A percentile compares a stretch with the other conserved stretches of the same genome.
phyloP scores from a whole-genome alignment of 2,113 vertebrate species.

The Grus americana region DNA sequence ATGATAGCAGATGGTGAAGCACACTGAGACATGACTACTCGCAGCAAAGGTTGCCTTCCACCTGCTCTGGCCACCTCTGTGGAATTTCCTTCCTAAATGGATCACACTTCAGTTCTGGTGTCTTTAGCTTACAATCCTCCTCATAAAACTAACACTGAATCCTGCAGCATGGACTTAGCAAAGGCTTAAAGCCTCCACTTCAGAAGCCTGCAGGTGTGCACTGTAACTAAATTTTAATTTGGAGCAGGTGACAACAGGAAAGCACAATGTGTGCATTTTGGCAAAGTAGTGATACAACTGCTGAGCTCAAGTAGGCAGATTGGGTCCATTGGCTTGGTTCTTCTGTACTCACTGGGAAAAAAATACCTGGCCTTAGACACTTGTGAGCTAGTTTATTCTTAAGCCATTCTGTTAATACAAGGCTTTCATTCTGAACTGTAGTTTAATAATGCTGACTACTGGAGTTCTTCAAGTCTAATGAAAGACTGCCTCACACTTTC shows the following conservation, averaged over 20 bases:
- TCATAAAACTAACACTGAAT: background rate
- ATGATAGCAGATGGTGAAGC: background rate
- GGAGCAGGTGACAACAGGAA: background rate
- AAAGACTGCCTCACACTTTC: background rate
- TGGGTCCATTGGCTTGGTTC: background rate
- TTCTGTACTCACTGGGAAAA: background rate
- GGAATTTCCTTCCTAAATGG: background rate
- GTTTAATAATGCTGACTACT: background rate
- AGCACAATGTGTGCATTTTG: background rate
- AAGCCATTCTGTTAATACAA: background rate
- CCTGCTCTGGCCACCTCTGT: background rate
- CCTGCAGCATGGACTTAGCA: background rate
- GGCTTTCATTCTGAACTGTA: background rate
- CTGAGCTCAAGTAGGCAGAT: background rate
- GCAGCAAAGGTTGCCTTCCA: background rate
- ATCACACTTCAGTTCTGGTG: background rate
- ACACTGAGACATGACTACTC: background rate
- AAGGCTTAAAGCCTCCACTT: background rate
- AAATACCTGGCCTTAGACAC: background rate
- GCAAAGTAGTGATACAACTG: background rate
- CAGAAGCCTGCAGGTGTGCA: constrained; percentile 10
- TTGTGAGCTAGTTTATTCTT: background rate
- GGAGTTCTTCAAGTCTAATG: background rate
- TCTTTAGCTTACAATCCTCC: background rate
- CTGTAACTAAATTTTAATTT: background rate